Conservation (phyloP, 2,888 invertebrate genomes). For the Lochmaea capreae region DNA sequence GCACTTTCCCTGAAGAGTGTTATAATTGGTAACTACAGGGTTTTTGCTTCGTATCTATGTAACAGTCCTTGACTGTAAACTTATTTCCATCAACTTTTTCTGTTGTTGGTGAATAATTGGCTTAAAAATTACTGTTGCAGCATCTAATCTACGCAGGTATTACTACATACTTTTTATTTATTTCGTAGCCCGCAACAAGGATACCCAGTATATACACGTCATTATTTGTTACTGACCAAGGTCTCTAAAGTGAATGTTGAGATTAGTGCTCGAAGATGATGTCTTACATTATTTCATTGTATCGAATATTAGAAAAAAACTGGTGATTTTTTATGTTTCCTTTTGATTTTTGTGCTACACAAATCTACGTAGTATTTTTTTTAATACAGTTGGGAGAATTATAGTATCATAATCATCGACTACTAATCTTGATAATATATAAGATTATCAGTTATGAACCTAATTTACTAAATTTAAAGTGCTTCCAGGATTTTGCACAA, state of each 20-base stretch:
- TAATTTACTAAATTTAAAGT: background rate
- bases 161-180: background rate
- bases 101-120: slow-evolving; percentile 7
- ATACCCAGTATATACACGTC: background rate
- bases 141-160: background rate
- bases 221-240: slow-evolving; percentile 32
- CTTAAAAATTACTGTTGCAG: background rate
- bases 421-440: background rate
- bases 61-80: slow-evolving; percentile 2
- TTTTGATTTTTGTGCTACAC: background rate
- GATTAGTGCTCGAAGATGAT: background rate
- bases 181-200: background rate
- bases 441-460: background rate
- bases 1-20: slow-evolving; percentile 11
- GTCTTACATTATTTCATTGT: background rate
- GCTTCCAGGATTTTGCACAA: background rate
- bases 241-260: slow-evolving; percentile 31
- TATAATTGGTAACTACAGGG: background rate
- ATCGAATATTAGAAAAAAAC: background rate
- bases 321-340: background rate
- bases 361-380: background rate
- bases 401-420: background rate
- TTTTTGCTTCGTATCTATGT: background rate
- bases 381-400: background rate
- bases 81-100: slow-evolving; percentile 10